Percentiles rank a stretch among this genome's conserved stretches.
Evolutionary conservation across 2,113 vertebrate species (phyloP).

Genomic region (Caloenas nicobarica): DNA sequence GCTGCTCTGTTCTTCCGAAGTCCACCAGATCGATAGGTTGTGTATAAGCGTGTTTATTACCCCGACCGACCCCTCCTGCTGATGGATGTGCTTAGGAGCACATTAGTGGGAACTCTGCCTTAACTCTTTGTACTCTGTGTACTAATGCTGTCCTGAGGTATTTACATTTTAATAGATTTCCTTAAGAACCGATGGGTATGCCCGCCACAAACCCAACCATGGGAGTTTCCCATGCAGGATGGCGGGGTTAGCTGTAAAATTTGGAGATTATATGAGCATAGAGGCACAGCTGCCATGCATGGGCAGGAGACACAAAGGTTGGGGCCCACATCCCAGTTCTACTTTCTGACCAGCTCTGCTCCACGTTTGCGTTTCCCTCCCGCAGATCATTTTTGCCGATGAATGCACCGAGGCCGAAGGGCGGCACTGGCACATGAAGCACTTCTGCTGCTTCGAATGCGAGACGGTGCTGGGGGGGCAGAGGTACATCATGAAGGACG

Average conservation of each 20-base stretch:
- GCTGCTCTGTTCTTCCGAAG: constrained; percentile 5
- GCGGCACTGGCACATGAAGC: constrained; percentile 99
- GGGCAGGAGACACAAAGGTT: rapidly evolving
- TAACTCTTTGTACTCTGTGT: background rate
- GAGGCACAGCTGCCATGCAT: rapidly evolving
- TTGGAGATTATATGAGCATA: background rate
- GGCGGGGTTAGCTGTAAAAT: background rate
- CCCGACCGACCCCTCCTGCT: constrained; percentile 34
- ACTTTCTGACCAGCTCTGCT: background rate
- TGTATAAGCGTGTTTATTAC: constrained; percentile 54
- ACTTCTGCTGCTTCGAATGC: constrained; percentile 98
- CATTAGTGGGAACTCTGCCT: background rate
- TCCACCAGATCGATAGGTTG: constrained; percentile 20
- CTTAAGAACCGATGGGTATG: background rate
- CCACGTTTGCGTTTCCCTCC: background rate
- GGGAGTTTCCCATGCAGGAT: background rate
- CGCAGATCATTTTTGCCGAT: constrained; percentile 96
- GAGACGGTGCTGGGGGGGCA: constrained; percentile 94
- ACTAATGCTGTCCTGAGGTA: rapidly evolving
- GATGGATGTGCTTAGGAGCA: constrained; percentile 4
- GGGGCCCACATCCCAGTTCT: rapidly evolving
- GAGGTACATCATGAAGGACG: constrained; percentile 99
- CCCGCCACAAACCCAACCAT: background rate
- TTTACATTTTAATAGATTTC: constrained; percentile 10
- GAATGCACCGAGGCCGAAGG: constrained; percentile 98